Base-by-base conservation (phyloP, 2,888 invertebrate species). In the Cephus sareptanus region DNA sequence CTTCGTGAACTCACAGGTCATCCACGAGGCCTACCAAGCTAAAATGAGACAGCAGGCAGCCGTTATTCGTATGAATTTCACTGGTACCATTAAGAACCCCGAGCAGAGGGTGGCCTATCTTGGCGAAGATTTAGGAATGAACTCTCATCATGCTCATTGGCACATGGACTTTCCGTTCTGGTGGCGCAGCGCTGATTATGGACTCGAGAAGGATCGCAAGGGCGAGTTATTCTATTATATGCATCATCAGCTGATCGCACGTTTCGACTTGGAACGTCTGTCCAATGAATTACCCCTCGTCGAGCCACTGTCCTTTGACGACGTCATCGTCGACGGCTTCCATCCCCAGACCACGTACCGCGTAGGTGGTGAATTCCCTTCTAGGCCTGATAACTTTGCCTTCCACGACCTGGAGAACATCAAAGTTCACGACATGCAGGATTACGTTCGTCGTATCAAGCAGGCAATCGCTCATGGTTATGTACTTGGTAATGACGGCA, bases 181-280 rank as follows among this genome's bases (percentile, higher is more conserved):
- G 94, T 92, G 95, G 85, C 92, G 93, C 78, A 93, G 93, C 77
- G 92, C 93, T 40, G 92, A 92, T 73, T 93, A 93, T 82, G 92
- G 93, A 80, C 87, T 93, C 76, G 87, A 92, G 69, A 93, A 94
- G 84, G 94, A 94, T 85, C 93, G 92, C 80, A 94, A 95, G 85
- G 95, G 95, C 76, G 95, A 95, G 91, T 91, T 92, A 79, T 89
- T 88, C 91, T 94, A 95, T 90, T 94, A 93, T 89, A 89, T 93
- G 80, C 94, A 95, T 86, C 95, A 95, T 87, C 95, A 96, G 90
- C 85, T 96, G 23, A 85, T 96, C 82, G 93, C 95, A 80, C 94
- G 95, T 83, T 96, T 96, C 91, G 95, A 96, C 88, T 92, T 96
- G 92, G 96, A 96, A 89, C 94, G 96, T 89, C 92, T 96, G 77